These are phyloP conservation scores for Amphiprion ocellaris DNA, from an alignment of 2,113 vertebrate species.

Conservation along the genomic window DNA sequence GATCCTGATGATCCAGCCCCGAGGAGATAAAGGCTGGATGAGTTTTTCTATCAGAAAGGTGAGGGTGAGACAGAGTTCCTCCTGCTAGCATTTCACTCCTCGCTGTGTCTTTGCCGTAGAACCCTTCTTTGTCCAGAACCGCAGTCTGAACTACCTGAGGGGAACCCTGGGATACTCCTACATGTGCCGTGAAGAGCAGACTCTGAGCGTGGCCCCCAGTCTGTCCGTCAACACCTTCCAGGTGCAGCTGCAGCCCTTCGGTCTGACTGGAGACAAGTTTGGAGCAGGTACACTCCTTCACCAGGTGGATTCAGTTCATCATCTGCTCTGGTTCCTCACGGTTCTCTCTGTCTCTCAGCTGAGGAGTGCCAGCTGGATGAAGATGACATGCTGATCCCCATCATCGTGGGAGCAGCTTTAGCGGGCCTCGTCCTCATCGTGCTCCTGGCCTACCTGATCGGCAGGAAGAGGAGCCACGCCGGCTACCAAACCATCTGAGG, in stretches of 20 bases:
- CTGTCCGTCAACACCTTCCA: slow-evolving; percentile 89
- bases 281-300: slow-evolving; percentile 86
- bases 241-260: slow-evolving; percentile 93
- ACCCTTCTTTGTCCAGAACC: slow-evolving; percentile 69
- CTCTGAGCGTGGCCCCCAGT: slow-evolving; percentile 74
- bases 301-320: not conserved
- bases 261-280: slow-evolving; percentile 86
- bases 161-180: slow-evolving; percentile 91
- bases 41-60: too few species aligned
- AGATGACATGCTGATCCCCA: slow-evolving; percentile 96
- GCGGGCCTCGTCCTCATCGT: slow-evolving; percentile 96
- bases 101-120: slow-evolving; percentile 40
- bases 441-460: slow-evolving; percentile 96
- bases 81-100: not conserved
- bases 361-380: slow-evolving; percentile 93
- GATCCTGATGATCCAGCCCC: too few species aligned
- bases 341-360: slow-evolving; percentile 80
- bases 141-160: slow-evolving; percentile 86
- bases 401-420: slow-evolving; percentile 94
- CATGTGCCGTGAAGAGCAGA: slow-evolving; percentile 90
- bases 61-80: too few species aligned
- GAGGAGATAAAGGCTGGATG: too few species aligned
- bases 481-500: slow-evolving; percentile 98
- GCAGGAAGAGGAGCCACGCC: slow-evolving; percentile 96
- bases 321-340: not conserved